phyloP scores from a whole-genome alignment of 2,888 invertebrate genomes.

The Drosophila hamatofila region DNA sequence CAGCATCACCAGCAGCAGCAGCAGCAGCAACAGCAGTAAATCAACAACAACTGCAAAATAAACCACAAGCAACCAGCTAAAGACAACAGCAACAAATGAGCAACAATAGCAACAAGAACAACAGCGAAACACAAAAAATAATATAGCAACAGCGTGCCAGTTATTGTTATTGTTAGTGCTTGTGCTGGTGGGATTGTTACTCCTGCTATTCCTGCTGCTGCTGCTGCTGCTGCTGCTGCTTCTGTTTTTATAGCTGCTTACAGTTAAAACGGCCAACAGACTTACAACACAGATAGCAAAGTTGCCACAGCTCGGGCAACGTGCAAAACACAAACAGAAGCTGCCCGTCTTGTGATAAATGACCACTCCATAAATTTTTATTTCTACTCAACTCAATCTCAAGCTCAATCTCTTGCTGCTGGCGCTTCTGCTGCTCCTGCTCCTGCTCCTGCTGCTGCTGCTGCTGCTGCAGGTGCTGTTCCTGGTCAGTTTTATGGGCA shows the following conservation, averaged over 20 bases:
- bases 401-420: constrained; percentile 58
- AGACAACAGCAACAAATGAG: constrained; percentile 61
- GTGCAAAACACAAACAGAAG: constrained; percentile 43
- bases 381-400: constrained; percentile 72
- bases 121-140: constrained; percentile 7
- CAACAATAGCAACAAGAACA: constrained; percentile 30
- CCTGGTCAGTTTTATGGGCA: constrained; percentile 65
- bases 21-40: constrained; percentile 29
- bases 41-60: constrained; percentile 57
- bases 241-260: constrained; percentile 60
- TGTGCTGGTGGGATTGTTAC: constrained; percentile 15
- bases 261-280: constrained; percentile 57
- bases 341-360: constrained; percentile 67
- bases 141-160: constrained; percentile 49
- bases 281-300: constrained; percentile 55
- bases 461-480: constrained; percentile 18
- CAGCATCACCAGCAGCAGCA: neutral
- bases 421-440: constrained; percentile 1
- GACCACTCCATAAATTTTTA: constrained; percentile 76
- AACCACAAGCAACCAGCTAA: constrained; percentile 48
- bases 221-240: constrained; percentile 29
- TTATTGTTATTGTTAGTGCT: constrained; percentile 58
- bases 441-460: constrained; percentile 33
- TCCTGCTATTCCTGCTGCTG: constrained; percentile 37
- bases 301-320: constrained; percentile 35